Base-by-base conservation (phyloP, 2,888 invertebrate genomes). In the Elegia similella region DNA sequence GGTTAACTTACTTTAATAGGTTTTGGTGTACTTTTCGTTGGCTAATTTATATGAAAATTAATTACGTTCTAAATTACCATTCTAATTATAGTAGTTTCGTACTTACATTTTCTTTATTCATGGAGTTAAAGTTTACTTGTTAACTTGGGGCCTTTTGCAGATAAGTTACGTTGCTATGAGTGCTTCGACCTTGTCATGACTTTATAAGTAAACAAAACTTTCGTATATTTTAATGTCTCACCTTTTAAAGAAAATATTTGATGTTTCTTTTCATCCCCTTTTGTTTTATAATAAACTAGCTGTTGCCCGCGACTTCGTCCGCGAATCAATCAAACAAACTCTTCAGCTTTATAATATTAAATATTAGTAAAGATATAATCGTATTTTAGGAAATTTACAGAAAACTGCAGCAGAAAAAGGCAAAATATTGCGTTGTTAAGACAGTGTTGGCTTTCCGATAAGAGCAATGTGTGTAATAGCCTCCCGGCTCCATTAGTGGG, bases 401-500 rank as follows among this genome's bases (percentile, higher is more conserved):
- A 50, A 34, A n/a, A 50, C 17, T 50, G 38, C 38, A 12, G 30
- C 42, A 10, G 53, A 43, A 54, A 65, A 67, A 72, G 69, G 74
- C 72, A 78, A 73, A 80, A 75, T 80, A 74, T 65, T 63, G 58
- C 67, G 73, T 80, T 82, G 82, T 80, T 82, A 82, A 76, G 78
- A 81, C 77, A 78, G 80, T 82, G 72, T 78, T 76, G 72, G 82
- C 70, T 81, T 72, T 70, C 76, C 81, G 78, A 83, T 86, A 84
- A 84, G 77, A 80, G 80, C 75, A 69, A 72, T 73, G 79, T 75
- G 66, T 76, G 80, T 82, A 80, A 78, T 79, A 74, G 76, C 83
- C 81, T 80, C 85, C 84, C 70, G 76, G 76, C 75, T 85, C 86
- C 88, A 88, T 88, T 88, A 88, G 78, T 76, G 68, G 83, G 69